Conservation (phyloP, 1,140 invertebrate species). For the Magallana ariakensis region DNA sequence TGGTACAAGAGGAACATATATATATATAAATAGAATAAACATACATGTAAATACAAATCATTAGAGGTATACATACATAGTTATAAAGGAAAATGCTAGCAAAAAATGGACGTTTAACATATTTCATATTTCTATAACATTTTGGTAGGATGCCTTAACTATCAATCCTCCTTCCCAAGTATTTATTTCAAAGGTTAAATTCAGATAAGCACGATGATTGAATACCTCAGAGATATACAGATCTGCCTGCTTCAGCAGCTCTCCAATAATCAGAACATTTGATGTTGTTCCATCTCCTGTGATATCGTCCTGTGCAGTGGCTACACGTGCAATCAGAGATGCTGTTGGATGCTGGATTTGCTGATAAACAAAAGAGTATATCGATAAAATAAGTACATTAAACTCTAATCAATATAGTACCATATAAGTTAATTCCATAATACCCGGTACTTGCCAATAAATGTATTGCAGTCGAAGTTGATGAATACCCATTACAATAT, state of each 20-base stretch:
- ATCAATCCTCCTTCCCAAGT: too few species aligned
- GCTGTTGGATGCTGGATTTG: conserved; percentile 99
- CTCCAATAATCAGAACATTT: conserved; percentile 98
- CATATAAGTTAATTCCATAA: too few species aligned
- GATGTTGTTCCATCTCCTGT: conserved; percentile 99
- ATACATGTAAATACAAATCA: not conserved
- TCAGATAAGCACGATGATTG: too few species aligned
- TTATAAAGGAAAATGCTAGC: too few species aligned
- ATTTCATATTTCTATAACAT: too few species aligned
- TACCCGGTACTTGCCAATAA: too few species aligned
- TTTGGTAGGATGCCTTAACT: too few species aligned
- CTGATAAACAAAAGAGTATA: conserved; percentile 77
- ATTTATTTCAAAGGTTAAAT: too few species aligned
- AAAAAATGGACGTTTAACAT: too few species aligned
- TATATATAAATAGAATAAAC: not conserved
- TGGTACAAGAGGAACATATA: not conserved
- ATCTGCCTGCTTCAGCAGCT: conserved; percentile 98
- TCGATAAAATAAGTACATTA: not conserved
- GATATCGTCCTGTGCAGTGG: conserved; percentile 99
- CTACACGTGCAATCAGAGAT: conserved; percentile 97
- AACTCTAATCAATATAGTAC: not conserved
- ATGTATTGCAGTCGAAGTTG: too few species aligned
- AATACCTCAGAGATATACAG: conserved; percentile 91
- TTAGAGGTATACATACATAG: too few species aligned
- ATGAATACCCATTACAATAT: too few species aligned